Conservation (phyloP, 2,888 invertebrate species). For the Mythimna lalbum region DNA sequence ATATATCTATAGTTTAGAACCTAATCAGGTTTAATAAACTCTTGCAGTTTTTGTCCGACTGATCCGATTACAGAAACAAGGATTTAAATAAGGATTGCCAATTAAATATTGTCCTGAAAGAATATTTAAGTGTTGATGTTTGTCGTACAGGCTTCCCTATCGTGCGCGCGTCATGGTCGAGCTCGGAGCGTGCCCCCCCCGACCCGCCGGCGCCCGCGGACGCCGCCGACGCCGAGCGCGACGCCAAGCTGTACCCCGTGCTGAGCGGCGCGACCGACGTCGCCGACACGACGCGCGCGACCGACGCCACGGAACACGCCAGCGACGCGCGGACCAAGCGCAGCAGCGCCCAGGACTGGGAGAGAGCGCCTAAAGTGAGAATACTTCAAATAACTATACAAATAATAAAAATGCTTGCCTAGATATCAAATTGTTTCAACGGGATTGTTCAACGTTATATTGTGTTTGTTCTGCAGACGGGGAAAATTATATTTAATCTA, state of each 20-base stretch:
- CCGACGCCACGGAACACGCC: conserved; percentile 63
- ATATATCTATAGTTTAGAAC: too few relatives aligned
- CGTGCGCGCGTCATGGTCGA: conserved; percentile 46
- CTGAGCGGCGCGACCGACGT: conserved; percentile 64
- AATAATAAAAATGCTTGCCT: too few relatives aligned
- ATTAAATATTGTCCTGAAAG: neutral
- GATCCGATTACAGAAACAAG: neutral
- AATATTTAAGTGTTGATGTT: neutral
- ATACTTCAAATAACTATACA: neutral
- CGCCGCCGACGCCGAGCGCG: conserved; percentile 36
- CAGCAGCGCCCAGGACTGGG: conserved; percentile 79
- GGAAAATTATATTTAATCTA: neutral
- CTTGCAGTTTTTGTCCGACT: too few relatives aligned
- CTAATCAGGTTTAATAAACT: too few relatives aligned
- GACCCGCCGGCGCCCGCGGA: conserved; percentile 44
- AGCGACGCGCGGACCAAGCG: conserved; percentile 75
- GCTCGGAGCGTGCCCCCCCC: conserved; percentile 45
- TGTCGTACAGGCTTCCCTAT: conserved; percentile 41
- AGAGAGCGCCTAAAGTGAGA: conserved; percentile 78
- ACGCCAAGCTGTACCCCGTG: conserved; percentile 60
- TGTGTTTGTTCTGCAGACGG: neutral
- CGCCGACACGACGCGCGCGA: conserved; percentile 62
- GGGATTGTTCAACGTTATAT: neutral
- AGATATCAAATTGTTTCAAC: too few relatives aligned
- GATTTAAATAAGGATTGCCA: neutral